Base-by-base conservation (phyloP, 2,888 invertebrate species). In the Autographa pulchrina region DNA sequence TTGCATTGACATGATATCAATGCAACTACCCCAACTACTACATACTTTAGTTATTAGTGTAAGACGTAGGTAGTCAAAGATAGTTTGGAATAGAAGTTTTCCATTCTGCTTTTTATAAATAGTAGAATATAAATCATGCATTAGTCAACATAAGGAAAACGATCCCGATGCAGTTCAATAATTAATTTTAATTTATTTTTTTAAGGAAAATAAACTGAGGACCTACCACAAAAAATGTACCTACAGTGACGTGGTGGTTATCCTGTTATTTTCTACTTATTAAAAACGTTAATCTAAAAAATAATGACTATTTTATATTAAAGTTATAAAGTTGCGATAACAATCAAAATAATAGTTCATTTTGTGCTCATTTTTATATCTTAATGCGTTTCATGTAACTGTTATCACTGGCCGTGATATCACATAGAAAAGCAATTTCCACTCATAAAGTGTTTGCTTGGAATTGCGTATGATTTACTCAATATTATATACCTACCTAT, bases 351-450 rank as follows among this genome's bases (percentile, higher is more conserved):
- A 58, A 58, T 67, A 63, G 66, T 18, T 79, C 61, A 64, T 54
- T 64, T 38, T 52, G 9, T 35, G 59, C 25, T 31, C 20, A 38
- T 38, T 59, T 11, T 52, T 38, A 14, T 78, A 80, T 83, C 77
- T 81, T 74, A 85, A 79, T 83, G 80, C 56, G 62, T 70, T 75
- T 60, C 68, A 65, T 75, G 76, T 83, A 77, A 74, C 77, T 76
- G 16, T 70, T 81, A 74, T 83, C 81, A 74, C 43, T 59, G 65
- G 54, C 58, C 58, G 11, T 61, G 48, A 62, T 65, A 69, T 67
- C 75, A 84, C 75, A 83, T 65, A 62, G 70, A 78, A 85, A 84
- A 77, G 73, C 86, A 81, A 81, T 89, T 74, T 75, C 68, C 62
- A 78, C 32, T 72, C 81, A 80, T 85, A 78, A 71, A 75, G 65